Percentiles rank a stretch among this genome's conserved stretches.
phyloP scores from a whole-genome alignment of 2,888 invertebrate species.

The Tipula unca region DNA sequence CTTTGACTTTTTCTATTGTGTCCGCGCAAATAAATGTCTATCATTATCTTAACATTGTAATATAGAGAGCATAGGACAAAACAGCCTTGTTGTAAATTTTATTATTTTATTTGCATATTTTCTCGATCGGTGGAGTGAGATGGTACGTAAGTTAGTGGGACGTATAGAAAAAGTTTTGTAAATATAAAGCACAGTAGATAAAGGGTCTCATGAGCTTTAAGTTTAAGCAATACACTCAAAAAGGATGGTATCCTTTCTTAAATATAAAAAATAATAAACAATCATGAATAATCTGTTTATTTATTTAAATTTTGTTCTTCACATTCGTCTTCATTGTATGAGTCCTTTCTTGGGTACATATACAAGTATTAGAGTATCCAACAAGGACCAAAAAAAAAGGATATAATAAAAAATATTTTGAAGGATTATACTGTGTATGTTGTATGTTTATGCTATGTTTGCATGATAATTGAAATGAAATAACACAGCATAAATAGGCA shows the following conservation, averaged over 20 bases:
- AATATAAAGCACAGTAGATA: background rate
- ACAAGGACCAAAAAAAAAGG: background rate
- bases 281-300: constrained; percentile 2
- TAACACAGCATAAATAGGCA: background rate
- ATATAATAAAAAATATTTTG: background rate
- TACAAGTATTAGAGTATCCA: background rate
- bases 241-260: background rate
- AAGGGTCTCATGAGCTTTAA: background rate
- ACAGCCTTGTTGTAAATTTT: background rate
- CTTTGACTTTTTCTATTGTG: background rate
- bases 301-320: background rate
- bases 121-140: background rate
- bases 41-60: background rate
- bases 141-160: background rate
- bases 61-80: background rate
- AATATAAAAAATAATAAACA: background rate
- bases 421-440: background rate
- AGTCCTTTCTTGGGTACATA: background rate
- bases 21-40: background rate
- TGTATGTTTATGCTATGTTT: background rate
- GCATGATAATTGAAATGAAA: background rate
- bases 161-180: background rate
- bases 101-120: background rate
- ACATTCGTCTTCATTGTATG: background rate
- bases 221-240: background rate